Conservation (phyloP, 2,797 vertebrate genomes). For the Chaunax sp. region DNA sequence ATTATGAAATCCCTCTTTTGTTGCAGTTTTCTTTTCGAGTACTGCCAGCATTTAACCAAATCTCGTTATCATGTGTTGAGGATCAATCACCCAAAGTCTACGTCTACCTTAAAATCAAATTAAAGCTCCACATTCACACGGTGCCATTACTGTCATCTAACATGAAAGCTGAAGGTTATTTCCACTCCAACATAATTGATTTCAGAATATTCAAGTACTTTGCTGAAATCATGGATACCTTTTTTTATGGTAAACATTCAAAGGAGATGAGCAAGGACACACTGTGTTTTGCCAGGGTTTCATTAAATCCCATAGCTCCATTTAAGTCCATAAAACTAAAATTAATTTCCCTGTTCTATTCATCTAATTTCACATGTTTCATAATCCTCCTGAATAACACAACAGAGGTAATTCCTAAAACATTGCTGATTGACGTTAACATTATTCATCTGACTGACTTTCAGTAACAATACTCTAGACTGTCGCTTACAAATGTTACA, state of each 20-base stretch:
- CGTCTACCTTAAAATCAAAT: conserved; percentile 38
- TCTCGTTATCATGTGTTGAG: conserved; percentile 24
- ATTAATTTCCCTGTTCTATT: conserved; percentile 33
- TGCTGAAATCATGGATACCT: conserved; percentile 9
- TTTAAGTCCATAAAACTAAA: conserved; percentile 47
- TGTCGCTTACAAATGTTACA: conserved; percentile 14
- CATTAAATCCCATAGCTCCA: no score
- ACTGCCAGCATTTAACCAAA: conserved; percentile 43
- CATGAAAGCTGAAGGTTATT: conserved; percentile 20
- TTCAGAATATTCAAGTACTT: conserved; percentile 10
- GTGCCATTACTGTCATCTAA: conserved; percentile 22
- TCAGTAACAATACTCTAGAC: background rate
- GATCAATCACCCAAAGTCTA: background rate
- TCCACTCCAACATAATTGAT: conserved; percentile 24
- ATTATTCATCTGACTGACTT: conserved; percentile 1
- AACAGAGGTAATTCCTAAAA: conserved; percentile 11
- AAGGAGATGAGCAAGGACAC: conserved; percentile 13
- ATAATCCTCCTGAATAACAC: conserved; percentile 10
- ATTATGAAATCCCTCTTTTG: conserved; percentile 53
- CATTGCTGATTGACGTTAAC: conserved; percentile 9
- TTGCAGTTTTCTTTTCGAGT: conserved; percentile 46
- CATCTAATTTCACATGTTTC: conserved; percentile 13
- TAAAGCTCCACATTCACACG: conserved; percentile 21
- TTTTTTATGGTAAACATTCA: conserved; percentile 14
- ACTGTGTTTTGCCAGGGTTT: conserved; percentile 15